A percentile compares a stretch with the other conserved stretches of the same genome.
Evolutionary conservation across 2,113 vertebrate genomes (phyloP).

Genomic region (Mesembrinibis cayennensis): DNA sequence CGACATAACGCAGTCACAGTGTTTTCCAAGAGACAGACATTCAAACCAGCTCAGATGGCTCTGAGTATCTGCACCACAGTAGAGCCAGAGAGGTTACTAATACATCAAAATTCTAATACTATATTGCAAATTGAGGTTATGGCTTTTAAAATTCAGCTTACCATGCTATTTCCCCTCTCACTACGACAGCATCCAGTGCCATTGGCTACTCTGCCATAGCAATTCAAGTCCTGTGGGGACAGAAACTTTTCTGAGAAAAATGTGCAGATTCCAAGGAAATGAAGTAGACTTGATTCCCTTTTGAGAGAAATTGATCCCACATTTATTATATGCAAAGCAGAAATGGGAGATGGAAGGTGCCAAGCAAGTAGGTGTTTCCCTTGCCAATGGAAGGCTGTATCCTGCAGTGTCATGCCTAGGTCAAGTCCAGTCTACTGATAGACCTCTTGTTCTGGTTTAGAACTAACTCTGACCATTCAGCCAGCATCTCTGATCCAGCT

Average conservation of each 20-base stretch:
- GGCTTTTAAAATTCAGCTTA: conserved; percentile 7
- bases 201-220: conserved; percentile 75
- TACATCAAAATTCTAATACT: background rate
- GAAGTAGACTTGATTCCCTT: background rate
- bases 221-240: conserved; percentile 68
- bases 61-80: background rate
- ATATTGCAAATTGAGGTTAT: background rate
- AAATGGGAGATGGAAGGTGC: background rate
- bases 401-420: background rate
- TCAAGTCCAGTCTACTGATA: background rate
- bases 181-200: conserved; percentile 80
- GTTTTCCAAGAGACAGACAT: background rate
- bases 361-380: background rate
- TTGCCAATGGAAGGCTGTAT: background rate
- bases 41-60: background rate
- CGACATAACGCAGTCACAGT: background rate
- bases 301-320: background rate
- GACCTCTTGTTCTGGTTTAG: background rate
- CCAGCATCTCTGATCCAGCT: background rate
- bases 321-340: background rate
- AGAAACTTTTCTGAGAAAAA: background rate
- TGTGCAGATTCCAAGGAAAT: background rate
- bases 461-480: background rate
- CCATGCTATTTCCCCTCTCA: conserved; percentile 33
- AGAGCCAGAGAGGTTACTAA: background rate